Evolutionary conservation across 2,888 invertebrate species (phyloP), one percentile per base, ranked within the genome.

Genomic region (Deilephila porcellus): DNA sequence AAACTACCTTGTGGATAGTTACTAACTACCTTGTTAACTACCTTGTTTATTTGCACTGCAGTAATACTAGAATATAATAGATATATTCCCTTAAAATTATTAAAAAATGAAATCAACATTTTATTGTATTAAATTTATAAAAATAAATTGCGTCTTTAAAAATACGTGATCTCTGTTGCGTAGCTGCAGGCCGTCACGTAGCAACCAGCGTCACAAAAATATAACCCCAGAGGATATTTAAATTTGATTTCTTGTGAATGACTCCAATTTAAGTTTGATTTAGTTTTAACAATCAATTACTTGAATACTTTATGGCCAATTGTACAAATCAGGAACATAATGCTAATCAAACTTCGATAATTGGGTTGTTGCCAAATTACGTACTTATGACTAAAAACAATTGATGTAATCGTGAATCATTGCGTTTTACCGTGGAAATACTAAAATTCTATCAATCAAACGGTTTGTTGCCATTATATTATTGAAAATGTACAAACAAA

Each of bases 331-430:
- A 63, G 52, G 7, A 72, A 37, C 52, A 62, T 72, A 76, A 78
- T 70, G 60, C 79, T 79, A 76, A 37, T 56, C 63, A 74, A 74
- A 62, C 78, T 73, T 72, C 70, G 76, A 78, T 79, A 75, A 80
- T 81, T 85, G 83, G 81, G 81, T 73, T 70, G 59, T 76, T 82
- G 84, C 86, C 85, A 86, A 86, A 78, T 80, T 70, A 80, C 78
- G 76, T 76, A 76, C 70, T 71, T 79, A 73, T 64, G 70, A 74
- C 73, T 76, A 73, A 67, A 75, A 78, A 77, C 77, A 77, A 78
- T 80, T 78, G 74, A 75, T 77, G 56, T 75, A 80, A 79, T 82
- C 79, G 79, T 80, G 77, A 81, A 77, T 78, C 77, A 79, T 76
- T 78, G 64, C 70, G 73, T 77, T 77, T 45, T 77, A 79, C 64